A percentile compares a stretch with the other conserved stretches of the same genome.
Conservation (phyloP, 2,113 vertebrate genomes). For the Coturnix japonica region DNA sequence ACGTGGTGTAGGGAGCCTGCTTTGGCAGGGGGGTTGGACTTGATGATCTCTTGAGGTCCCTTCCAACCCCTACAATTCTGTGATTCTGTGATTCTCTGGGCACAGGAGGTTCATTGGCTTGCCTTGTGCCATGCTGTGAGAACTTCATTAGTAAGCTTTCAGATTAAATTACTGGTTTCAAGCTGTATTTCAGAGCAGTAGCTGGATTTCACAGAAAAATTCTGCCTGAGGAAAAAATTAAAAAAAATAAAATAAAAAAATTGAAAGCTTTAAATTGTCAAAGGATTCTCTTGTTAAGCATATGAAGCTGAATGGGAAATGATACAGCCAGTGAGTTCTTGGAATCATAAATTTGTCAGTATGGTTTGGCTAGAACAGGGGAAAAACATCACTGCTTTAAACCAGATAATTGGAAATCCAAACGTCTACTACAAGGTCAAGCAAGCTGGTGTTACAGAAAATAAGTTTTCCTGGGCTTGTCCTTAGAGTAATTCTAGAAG, state of each 20-base stretch:
- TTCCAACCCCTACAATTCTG: too few relatives aligned
- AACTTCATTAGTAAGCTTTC: background rate
- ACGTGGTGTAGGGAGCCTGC: too few relatives aligned
- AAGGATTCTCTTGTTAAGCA: background rate
- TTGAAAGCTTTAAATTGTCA: background rate
- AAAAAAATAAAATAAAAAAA: background rate
- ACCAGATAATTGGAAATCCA: background rate
- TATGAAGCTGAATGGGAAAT: background rate
- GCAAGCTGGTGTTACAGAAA: background rate
- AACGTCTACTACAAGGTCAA: background rate
- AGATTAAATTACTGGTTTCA: background rate
- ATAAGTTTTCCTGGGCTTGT: background rate
- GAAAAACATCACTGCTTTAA: background rate
- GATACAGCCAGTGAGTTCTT: background rate
- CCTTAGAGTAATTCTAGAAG: background rate
- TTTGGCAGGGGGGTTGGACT: too few relatives aligned
- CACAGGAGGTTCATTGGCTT: background rate
- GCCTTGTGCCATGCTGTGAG: background rate
- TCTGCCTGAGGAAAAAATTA: background rate
- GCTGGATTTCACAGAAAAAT: background rate
- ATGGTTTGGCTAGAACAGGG: background rate
- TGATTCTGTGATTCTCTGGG: too few relatives aligned
- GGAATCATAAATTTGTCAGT: background rate
- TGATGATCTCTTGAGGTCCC: too few relatives aligned
- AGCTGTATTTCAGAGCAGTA: background rate